These are phyloP conservation scores for Plecturocebus donacophilus DNA, from an alignment of 2,113 vertebrate species.

Conservation along the genomic window DNA sequence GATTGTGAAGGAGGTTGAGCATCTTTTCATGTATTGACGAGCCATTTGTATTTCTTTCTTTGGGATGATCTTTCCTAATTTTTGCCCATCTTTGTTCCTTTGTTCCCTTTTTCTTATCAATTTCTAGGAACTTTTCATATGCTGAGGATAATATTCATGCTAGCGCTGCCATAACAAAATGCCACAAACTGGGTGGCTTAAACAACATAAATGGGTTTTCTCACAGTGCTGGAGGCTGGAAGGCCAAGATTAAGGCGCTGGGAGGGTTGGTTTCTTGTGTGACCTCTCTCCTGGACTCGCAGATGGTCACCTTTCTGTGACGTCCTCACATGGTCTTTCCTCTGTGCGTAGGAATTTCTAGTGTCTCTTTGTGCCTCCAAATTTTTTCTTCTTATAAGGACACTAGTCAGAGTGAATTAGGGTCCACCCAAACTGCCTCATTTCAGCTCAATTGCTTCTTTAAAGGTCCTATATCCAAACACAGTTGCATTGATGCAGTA, in stretches of 20 bases:
- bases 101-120: neutral
- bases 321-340: accelerated
- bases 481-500: neutral
- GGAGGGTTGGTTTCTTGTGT: neutral
- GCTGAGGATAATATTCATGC: neutral
- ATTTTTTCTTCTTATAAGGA: neutral
- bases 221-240: neutral
- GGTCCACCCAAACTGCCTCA: neutral
- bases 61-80: neutral
- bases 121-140: neutral
- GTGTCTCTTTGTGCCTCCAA: neutral
- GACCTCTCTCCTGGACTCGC: neutral
- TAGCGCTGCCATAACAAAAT: neutral
- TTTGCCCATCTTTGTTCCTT: neutral
- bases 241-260: neutral
- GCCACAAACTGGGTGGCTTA: accelerated
- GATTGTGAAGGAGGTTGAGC: neutral
- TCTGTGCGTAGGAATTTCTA: accelerated
- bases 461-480: neutral
- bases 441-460: neutral
- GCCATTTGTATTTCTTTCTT: neutral
- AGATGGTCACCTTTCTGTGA: accelerated
- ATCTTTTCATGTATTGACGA: neutral
- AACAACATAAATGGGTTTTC: neutral
- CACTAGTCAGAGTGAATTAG: too few species aligned